Conservation (phyloP, 2,797 vertebrate species). For the Centroberyx gerrardi region DNA sequence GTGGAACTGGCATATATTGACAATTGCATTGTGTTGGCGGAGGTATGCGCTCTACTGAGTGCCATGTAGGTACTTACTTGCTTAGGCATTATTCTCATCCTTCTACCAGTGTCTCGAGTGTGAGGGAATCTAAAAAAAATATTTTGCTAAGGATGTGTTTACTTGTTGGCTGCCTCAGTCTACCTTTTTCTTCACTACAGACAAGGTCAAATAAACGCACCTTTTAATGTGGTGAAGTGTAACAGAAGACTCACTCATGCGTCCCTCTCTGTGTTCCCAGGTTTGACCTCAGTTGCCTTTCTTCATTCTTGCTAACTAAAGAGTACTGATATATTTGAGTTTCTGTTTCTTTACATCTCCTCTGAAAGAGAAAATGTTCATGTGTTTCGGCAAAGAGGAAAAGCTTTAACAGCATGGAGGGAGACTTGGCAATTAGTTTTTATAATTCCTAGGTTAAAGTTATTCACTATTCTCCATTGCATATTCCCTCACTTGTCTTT, state of each 20-base stretch:
- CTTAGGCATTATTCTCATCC: too few relatives aligned
- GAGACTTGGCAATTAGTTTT: constrained; percentile 42
- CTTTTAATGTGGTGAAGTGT: constrained; percentile 72
- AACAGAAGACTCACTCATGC: constrained; percentile 66
- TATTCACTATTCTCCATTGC: constrained; percentile 53
- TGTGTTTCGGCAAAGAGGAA: constrained; percentile 44
- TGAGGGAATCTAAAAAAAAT: too few relatives aligned
- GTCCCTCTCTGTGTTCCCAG: constrained; percentile 38
- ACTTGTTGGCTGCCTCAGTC: background rate
- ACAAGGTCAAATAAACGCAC: constrained; percentile 65
- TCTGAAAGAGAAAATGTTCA: constrained; percentile 12
- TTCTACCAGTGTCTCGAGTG: too few relatives aligned
- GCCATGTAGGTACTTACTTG: too few relatives aligned
- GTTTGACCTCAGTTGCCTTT: constrained; percentile 51
- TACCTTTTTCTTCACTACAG: constrained; percentile 33
- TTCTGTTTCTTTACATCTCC: constrained; percentile 42
- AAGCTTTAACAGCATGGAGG: constrained; percentile 27
- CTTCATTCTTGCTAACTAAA: constrained; percentile 43
- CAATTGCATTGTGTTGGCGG: too few relatives aligned
- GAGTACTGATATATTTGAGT: constrained; percentile 45
- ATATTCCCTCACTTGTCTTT: constrained; percentile 66
- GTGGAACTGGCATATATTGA: too few relatives aligned
- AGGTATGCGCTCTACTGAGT: too few relatives aligned
- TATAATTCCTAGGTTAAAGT: constrained; percentile 52
- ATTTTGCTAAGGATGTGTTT: background rate